A percentile compares a stretch with the other conserved stretches of the same genome.
These are phyloP conservation scores for Oreochromis grahami DNA, from an alignment of 2,797 vertebrate species.

Conservation along the genomic window DNA sequence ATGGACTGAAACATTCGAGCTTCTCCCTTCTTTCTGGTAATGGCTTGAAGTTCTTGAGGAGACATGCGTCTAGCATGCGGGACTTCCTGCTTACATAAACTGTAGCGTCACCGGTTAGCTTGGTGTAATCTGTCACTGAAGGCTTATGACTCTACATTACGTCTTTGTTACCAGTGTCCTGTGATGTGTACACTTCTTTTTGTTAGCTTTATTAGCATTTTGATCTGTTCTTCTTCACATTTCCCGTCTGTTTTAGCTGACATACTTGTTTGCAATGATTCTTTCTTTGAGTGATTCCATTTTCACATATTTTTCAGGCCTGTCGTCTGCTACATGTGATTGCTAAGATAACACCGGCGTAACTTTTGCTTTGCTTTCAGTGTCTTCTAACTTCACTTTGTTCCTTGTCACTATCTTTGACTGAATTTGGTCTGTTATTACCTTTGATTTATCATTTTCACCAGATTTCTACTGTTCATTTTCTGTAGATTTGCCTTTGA, in stretches of 20 bases:
- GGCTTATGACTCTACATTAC: background rate
- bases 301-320: background rate
- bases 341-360: background rate
- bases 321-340: background rate
- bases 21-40: background rate
- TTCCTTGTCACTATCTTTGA: background rate
- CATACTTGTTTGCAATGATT: background rate
- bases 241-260: background rate
- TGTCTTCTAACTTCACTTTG: background rate
- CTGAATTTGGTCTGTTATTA: background rate
- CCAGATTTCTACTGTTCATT: background rate
- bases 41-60: background rate
- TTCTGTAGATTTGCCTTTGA: background rate
- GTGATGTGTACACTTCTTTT: background rate
- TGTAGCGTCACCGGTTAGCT: background rate
- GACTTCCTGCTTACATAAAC: background rate
- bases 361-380: background rate
- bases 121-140: conserved; percentile 56
- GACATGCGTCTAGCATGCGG: background rate
- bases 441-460: background rate
- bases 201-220: background rate
- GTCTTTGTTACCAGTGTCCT: background rate
- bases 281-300: background rate
- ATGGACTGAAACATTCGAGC: background rate
- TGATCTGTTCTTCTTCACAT: background rate